Base-by-base conservation (phyloP, 2,113 vertebrate species). In the Trogon surrucura region DNA sequence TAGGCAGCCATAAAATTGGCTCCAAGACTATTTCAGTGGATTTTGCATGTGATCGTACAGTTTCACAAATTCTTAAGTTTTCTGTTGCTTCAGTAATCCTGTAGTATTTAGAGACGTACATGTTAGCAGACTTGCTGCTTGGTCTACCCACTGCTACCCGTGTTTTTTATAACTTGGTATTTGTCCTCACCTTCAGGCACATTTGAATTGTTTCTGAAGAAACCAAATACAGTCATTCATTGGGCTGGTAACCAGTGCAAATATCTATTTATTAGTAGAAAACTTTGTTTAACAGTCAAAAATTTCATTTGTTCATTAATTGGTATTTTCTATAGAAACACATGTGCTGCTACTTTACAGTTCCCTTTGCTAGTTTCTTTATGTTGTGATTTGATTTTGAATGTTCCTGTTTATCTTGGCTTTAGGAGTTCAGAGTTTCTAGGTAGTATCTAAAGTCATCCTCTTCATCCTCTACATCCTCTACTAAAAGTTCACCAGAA, bases 281-380 rank as follows among this genome's bases (percentile, higher is more conserved):
- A 44, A 75, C 21, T n/a, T 90, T 11, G 5, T 23, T 5, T 69
- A 32, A 70, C 26, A 29, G 16, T 79, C 19, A 26, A 32, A 75
- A 87, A 22, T 92, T 17, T 94, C 2, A 51, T 89, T 80, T 80
- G 22, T 60, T 85, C 29, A 16, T 26, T 60, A 84, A 44, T 5
- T 45, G 36, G 3, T 70, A 0, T 44, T 19, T 51, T 93, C 27
- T 77, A 45, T 69, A 85, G 38, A 80, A 94, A 62, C 26, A 54
- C 16, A 58, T 16, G 25, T 0, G 0, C 15, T 65, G 38, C 62
- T 79, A 27, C 34, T 91, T 84, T 14, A 25, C 32, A 38, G 0
- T 92, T 91, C 22, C 11, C 15, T 70, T 88, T 84, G 25, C 30
- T 34, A 44, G 45, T 54, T 92, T 58, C 16, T 82, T 73, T 85